A percentile compares a stretch with the other conserved stretches of the same genome.
Conservation (phyloP, 2,797 vertebrate genomes). For the Nasua narica region DNA sequence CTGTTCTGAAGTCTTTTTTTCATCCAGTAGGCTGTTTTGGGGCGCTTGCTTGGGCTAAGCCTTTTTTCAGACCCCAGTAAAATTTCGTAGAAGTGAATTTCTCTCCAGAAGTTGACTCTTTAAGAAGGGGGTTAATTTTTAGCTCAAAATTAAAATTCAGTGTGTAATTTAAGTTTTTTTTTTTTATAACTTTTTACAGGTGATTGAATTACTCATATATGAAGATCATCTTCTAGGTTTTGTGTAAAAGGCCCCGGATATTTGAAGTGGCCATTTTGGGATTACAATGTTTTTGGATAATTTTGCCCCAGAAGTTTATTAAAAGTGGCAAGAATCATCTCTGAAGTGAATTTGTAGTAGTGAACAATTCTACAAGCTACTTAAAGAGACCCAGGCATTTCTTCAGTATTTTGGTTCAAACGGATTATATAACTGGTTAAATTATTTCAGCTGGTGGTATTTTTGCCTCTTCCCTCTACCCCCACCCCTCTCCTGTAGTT, state of each 20-base stretch:
- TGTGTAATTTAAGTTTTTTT: slow-evolving; percentile 34
- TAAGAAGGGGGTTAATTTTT: slow-evolving; percentile 34
- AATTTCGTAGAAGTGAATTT: not conserved
- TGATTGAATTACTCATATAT: slow-evolving; percentile 52
- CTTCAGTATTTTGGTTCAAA: slow-evolving; percentile 62
- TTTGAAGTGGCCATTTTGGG: slow-evolving; percentile 70
- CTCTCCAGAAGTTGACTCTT: not conserved
- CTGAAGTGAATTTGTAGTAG: slow-evolving; percentile 50
- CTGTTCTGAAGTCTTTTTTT: not conserved
- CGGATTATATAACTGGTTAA: slow-evolving; percentile 72
- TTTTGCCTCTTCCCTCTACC: not conserved
- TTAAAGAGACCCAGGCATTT: not conserved
- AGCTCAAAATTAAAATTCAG: not conserved
- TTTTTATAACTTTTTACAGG: slow-evolving; percentile 69
- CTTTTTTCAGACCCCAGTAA: not conserved
- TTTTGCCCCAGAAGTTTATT: slow-evolving; percentile 63
- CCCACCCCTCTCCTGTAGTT: not conserved
- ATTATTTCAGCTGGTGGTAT: slow-evolving; percentile 55
- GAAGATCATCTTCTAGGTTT: slow-evolving; percentile 62
- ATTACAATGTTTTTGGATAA: slow-evolving; percentile 56
- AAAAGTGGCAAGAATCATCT: slow-evolving; percentile 47
- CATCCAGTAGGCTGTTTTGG: not conserved
- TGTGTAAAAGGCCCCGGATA: slow-evolving; percentile 63
- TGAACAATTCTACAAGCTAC: slow-evolving; percentile 50
- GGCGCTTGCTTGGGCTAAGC: not conserved